These are phyloP conservation scores for Pleuronectes platessa DNA, from an alignment of 2,113 vertebrate genomes.

Conservation along the genomic window DNA sequence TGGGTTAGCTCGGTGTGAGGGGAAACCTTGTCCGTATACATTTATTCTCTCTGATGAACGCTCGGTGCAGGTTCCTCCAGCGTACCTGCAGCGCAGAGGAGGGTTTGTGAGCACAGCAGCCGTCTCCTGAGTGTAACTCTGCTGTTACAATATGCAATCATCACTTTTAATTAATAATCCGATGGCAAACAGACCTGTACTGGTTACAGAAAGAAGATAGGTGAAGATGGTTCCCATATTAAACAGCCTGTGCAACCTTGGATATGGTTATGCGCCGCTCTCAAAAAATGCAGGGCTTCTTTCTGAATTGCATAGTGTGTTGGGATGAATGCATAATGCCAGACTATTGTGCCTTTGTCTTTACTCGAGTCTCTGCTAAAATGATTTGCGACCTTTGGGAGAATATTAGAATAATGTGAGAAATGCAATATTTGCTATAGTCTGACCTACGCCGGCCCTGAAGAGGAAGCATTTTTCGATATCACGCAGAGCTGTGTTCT, in stretches of 20 bases:
- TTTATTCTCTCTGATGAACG: constrained; percentile 69
- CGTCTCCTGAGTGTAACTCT: not conserved
- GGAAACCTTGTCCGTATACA: constrained; percentile 55
- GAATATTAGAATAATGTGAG: not conserved
- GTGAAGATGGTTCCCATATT: not conserved
- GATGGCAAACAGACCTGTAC: not conserved
- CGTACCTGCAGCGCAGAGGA: constrained; percentile 10
- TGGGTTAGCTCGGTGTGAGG: constrained; percentile 47
- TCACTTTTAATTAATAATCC: constrained; percentile 10
- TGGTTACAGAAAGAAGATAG: not conserved
- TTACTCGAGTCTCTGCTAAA: not conserved
- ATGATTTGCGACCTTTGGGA: not conserved
- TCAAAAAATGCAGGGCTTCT: not conserved
- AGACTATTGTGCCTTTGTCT: not conserved
- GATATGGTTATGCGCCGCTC: not conserved
- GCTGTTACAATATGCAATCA: not conserved
- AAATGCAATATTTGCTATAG: not conserved
- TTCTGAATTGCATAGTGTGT: not conserved
- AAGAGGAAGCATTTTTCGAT: not conserved
- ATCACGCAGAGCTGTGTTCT: not conserved
- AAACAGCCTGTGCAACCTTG: not conserved
- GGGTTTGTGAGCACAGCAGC: not conserved
- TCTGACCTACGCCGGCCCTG: not conserved
- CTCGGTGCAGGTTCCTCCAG: constrained; percentile 27
- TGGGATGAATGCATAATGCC: constrained; percentile 6